Conservation (phyloP, 2,888 invertebrate species). For the Chalcis sispes region DNA sequence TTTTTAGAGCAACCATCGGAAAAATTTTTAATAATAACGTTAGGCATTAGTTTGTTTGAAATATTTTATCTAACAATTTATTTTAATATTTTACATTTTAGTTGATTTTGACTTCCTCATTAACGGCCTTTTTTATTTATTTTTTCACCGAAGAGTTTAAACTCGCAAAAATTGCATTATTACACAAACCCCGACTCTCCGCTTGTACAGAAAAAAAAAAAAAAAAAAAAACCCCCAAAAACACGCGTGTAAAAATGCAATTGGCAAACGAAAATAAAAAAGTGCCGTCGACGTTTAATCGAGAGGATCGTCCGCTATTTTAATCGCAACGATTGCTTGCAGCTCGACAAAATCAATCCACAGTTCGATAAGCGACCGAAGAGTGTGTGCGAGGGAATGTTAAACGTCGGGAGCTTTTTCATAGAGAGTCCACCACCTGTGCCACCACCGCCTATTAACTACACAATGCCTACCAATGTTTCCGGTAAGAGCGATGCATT, state of each 20-base stretch:
- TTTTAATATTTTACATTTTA: no score
- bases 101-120: no score
- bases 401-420: conserved; percentile 67
- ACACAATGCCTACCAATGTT: conserved; percentile 71
- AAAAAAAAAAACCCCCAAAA: no score
- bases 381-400: conserved; percentile 73
- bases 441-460: conserved; percentile 82
- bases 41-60: no score
- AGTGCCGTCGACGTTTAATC: not conserved
- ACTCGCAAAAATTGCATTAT: no score
- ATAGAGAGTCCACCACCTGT: conserved; percentile 81
- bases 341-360: conserved; percentile 70
- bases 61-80: no score
- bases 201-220: not conserved
- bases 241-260: not conserved
- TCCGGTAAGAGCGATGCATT: conserved; percentile 72
- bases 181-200: no score
- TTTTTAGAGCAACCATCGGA: no score
- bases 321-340: conserved; percentile 58
- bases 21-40: no score
- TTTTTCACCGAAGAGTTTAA: no score
- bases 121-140: no score
- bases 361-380: conserved; percentile 70
- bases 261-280: conserved; percentile 17
- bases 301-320: not conserved